Conservation (phyloP, 2,113 vertebrate genomes). For the Pionites leucogaster region DNA sequence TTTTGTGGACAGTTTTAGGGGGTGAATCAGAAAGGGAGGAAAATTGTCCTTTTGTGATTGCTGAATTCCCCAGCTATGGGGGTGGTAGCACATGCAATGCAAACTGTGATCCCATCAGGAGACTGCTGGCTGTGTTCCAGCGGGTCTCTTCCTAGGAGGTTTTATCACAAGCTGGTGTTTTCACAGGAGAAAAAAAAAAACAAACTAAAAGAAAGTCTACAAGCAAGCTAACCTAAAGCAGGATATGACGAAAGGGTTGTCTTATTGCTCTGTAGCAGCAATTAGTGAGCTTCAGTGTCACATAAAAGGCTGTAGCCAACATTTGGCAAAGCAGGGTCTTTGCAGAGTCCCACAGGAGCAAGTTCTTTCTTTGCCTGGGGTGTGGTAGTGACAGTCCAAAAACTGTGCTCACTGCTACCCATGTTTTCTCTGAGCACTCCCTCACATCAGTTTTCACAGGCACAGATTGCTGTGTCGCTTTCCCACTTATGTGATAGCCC, state of each 20-base stretch:
- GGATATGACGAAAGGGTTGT: background rate
- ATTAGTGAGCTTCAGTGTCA: background rate
- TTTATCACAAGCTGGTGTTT: conserved; percentile 58
- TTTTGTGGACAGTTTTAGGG: conserved; percentile 50
- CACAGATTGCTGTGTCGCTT: fast-evolving
- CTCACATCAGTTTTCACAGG: background rate
- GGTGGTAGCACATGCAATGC: background rate
- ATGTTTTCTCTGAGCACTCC: background rate
- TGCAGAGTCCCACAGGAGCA: background rate
- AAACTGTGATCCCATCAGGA: conserved; percentile 24
- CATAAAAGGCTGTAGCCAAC: background rate
- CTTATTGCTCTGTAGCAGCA: background rate
- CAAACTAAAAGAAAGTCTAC: background rate
- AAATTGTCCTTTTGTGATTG: conserved; percentile 54
- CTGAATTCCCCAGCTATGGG: background rate
- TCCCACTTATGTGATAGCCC: background rate
- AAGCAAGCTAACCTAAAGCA: conserved; percentile 24
- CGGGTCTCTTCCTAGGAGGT: background rate
- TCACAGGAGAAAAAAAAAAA: background rate
- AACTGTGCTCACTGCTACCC: background rate
- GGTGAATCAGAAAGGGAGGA: conserved; percentile 16
- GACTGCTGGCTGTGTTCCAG: conserved; percentile 1
- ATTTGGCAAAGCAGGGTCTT: background rate
- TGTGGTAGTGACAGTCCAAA: background rate
- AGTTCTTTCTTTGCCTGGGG: background rate